These are phyloP conservation scores for Labroides dimidiatus DNA, from an alignment of 2,797 vertebrate genomes.

Conservation along the genomic window DNA sequence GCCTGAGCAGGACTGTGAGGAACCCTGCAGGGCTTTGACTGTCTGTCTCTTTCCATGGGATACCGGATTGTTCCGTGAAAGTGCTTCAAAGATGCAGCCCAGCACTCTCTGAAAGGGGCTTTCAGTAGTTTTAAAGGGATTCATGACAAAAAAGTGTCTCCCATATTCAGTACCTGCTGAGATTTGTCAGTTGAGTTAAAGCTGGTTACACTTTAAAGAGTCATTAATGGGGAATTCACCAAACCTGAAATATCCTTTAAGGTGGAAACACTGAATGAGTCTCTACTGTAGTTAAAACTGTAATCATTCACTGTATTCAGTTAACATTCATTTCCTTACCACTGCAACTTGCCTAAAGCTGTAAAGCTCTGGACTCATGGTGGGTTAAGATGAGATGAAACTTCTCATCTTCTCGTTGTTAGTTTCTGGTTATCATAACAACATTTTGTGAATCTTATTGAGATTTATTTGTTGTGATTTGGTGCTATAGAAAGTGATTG, in stretches of 20 bases:
- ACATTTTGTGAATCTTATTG: no score
- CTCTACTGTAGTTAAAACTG: background rate
- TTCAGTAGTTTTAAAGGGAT: background rate
- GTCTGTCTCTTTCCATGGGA: constrained; percentile 56
- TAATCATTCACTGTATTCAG: no score
- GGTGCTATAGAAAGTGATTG: no score
- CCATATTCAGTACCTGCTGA: background rate
- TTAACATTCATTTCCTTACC: no score
- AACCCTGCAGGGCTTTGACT: constrained; percentile 70
- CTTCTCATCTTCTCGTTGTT: no score
- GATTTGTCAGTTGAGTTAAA: constrained; percentile 1
- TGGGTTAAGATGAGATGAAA: no score
- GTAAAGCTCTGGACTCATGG: no score
- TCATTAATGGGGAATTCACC: background rate
- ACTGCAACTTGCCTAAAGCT: no score
- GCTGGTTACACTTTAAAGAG: background rate
- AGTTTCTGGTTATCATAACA: no score
- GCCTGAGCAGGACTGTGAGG: constrained; percentile 75
- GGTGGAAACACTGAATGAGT: background rate
- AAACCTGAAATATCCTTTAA: background rate
- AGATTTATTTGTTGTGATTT: no score
- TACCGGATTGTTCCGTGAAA: constrained; percentile 17
- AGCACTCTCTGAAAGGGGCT: constrained; percentile 14
- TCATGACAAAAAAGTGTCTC: background rate
- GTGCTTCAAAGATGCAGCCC: constrained; percentile 24